Conservation (phyloP, 2,888 invertebrate species). For the Unio delphinus region DNA sequence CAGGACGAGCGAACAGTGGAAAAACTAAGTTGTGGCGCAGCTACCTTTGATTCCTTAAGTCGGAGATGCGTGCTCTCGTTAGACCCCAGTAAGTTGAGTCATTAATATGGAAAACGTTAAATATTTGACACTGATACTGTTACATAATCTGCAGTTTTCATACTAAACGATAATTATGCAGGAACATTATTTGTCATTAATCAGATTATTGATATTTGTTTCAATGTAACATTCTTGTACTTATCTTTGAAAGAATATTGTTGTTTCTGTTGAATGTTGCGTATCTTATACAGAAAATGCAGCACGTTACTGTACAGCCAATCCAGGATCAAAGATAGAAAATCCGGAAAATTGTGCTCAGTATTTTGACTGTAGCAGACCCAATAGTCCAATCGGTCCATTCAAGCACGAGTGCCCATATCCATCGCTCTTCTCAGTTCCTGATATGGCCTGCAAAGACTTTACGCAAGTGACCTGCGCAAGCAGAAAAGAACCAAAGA, state of each 20-base stretch:
- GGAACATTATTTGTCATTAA: too few relatives aligned
- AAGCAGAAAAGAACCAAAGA: constrained; percentile 34
- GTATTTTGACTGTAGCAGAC: constrained; percentile 49
- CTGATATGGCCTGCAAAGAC: constrained; percentile 32
- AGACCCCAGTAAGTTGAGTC: constrained; percentile 12
- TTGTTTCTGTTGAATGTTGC: too few relatives aligned
- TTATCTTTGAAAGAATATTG: too few relatives aligned
- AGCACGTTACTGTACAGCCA: constrained; percentile 29
- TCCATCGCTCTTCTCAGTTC: constrained; percentile 42
- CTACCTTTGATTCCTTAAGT: constrained; percentile 24
- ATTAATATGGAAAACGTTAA: too few relatives aligned
- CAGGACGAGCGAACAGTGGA: constrained; percentile 31
- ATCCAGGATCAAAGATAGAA: constrained; percentile 16
- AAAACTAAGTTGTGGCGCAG: constrained; percentile 33
- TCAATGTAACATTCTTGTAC: too few relatives aligned
- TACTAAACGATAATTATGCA: too few relatives aligned
- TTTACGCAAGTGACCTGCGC: constrained; percentile 46
- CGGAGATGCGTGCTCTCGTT: constrained; percentile 27
- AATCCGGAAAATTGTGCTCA: constrained; percentile 46
- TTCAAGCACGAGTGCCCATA: constrained; percentile 50
- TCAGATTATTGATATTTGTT: too few relatives aligned
- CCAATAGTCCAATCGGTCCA: constrained; percentile 11
- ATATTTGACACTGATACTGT: too few relatives aligned
- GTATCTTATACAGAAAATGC: constrained; percentile 32
- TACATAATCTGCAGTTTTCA: too few relatives aligned